Evolutionary conservation across 1,140 invertebrate genomes (phyloP), one percentile per base, ranked within the genome.

Genomic region (Hermetia illucens): DNA sequence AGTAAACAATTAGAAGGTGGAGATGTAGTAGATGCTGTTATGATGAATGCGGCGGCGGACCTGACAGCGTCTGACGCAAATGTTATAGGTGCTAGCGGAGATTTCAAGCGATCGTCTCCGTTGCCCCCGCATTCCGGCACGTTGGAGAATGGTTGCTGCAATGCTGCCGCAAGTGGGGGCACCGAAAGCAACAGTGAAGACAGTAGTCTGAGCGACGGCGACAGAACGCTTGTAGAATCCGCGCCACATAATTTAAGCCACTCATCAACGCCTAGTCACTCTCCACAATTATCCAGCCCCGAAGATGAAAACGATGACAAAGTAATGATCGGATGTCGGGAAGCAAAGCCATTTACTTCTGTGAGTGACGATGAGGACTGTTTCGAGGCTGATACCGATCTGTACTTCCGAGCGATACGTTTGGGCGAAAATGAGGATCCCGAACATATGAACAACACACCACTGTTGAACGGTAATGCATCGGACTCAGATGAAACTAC

Each of bases 121-220:
- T 27, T 42, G 6, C 21, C 29, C 13, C 42, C 19, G 38, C 39
- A 10, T 47, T 46, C 17, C 46, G n/a, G n/a, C n/a, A n/a, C n/a
- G n/a, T n/a, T n/a, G n/a, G n/a, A n/a, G n/a, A n/a, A n/a, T n/a
- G n/a, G n/a, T n/a, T n/a, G n/a, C n/a, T n/a, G n/a, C n/a, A n/a
- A n/a, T n/a, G n/a, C n/a, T n/a, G n/a, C n/a, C n/a, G 6, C 13
- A 10, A 10, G 34, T 21, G 17, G 50, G 34, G 52, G 62, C 39
- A 71, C 74, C 48, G 75, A 78, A 46, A 82, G 78, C 56, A 78
- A 77, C 47, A 81, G 75, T 50, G 81, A 84, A 52, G 81, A 84
- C 52, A 81, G 77, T 48, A 82, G 78, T 51, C 62, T 82, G 13
- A 83, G 79, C 41, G 79, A 83, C 48, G 79, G 79, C 43, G 80